Conservation (phyloP, 2,888 invertebrate genomes). For the Hemithea aestivaria region DNA sequence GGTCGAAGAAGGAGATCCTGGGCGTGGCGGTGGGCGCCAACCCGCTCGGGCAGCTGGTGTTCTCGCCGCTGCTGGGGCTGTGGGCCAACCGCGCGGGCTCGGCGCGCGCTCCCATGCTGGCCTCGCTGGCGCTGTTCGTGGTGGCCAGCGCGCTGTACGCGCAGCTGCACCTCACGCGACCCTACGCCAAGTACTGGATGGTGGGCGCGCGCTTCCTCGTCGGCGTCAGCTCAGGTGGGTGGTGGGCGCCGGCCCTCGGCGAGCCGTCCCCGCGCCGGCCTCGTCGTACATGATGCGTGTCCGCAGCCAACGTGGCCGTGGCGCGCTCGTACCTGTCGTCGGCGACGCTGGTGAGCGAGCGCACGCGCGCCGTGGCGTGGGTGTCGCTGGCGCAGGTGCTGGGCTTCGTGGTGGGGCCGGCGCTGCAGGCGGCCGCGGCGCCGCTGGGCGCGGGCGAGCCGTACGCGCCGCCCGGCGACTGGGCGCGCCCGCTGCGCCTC, state of each 20-base stretch:
- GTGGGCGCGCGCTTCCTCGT: slow-evolving; percentile 87
- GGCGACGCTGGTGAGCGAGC: slow-evolving; percentile 88
- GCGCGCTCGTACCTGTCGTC: slow-evolving; percentile 91
- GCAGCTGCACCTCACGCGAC: slow-evolving; percentile 83
- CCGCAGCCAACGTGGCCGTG: slow-evolving; percentile 87
- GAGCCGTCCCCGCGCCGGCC: too few species aligned
- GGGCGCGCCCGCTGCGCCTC: slow-evolving; percentile 79
- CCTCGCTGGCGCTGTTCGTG: slow-evolving; percentile 85
- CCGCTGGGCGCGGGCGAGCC: slow-evolving; percentile 82
- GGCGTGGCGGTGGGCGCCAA: slow-evolving; percentile 92
- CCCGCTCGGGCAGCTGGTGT: slow-evolving; percentile 91
- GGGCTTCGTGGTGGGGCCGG: slow-evolving; percentile 92
- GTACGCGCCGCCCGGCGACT: slow-evolving; percentile 66
- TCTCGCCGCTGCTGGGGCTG: slow-evolving; percentile 90
- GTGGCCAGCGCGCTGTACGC: slow-evolving; percentile 87
- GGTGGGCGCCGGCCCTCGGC: not conserved
- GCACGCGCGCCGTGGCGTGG: slow-evolving; percentile 90
- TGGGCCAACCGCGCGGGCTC: slow-evolving; percentile 89
- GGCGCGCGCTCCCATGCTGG: slow-evolving; percentile 84
- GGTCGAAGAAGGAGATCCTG: slow-evolving; percentile 89
- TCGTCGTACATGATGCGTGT: not conserved
- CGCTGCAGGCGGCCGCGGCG: slow-evolving; percentile 88
- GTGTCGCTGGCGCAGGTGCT: slow-evolving; percentile 91
- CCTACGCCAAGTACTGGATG: slow-evolving; percentile 86
- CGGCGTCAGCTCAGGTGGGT: slow-evolving; percentile 88